Evolutionary conservation across 2,888 invertebrate genomes (phyloP).

Genomic region (Drosophila suboccidentalis): DNA sequence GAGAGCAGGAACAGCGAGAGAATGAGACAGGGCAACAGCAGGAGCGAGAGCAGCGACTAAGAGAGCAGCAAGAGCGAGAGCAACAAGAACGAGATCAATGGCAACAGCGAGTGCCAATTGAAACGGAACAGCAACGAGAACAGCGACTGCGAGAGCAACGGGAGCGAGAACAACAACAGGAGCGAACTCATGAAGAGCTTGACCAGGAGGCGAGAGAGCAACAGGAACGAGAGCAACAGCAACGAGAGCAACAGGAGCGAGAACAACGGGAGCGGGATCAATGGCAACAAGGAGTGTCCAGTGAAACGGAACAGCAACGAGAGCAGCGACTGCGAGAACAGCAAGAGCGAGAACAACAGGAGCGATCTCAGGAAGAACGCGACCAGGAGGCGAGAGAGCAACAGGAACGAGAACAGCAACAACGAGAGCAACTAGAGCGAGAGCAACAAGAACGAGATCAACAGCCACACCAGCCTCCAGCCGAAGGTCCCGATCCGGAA

Average conservation of each 20-base stretch:
- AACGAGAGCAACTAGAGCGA: constrained; percentile 29
- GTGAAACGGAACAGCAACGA: constrained; percentile 1
- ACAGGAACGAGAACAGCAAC: constrained; percentile 39
- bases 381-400: constrained; percentile 18
- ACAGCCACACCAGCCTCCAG: constrained; percentile 4
- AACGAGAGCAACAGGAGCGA: constrained; percentile 35
- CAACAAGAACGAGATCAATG: constrained; percentile 33
- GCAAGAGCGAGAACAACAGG: constrained; percentile 9
- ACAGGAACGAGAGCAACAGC: constrained; percentile 40
- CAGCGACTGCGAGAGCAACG: constrained; percentile 18
- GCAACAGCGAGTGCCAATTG: background rate
- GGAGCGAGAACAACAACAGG: constrained; percentile 21
- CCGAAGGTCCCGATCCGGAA: background rate
- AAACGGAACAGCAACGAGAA: constrained; percentile 23
- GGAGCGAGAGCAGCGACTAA: constrained; percentile 22
- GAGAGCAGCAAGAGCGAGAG: constrained; percentile 34
- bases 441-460: constrained; percentile 21
- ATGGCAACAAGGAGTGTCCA: background rate
- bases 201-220: constrained; percentile 29
- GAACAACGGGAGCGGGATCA: constrained; percentile 27
- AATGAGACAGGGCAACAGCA: background rate
- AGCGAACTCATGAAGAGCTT: constrained; percentile 25
- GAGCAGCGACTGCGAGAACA: constrained; percentile 1
- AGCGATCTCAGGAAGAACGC: constrained; percentile 24
- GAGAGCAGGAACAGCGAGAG: constrained; percentile 32